Percentiles rank a stretch among this genome's conserved stretches.
These are phyloP conservation scores for Notothenia rossii DNA, from an alignment of 2,113 vertebrate genomes.

Conservation along the genomic window DNA sequence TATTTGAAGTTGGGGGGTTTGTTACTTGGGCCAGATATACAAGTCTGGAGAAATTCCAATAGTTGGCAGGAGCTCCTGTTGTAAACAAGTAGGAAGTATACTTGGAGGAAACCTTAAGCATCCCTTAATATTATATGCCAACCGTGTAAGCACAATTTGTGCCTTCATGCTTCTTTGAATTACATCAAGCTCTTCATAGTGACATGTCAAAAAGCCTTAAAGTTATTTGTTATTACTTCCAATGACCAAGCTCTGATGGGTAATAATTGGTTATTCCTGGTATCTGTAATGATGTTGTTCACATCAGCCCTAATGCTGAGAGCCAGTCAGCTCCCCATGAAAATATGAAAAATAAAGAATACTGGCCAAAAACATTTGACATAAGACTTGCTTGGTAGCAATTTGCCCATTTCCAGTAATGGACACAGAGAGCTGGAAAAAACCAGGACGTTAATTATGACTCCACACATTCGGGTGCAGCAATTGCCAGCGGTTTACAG, in stretches of 20 bases:
- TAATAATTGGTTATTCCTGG: conserved; percentile 33
- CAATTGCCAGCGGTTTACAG: conserved; percentile 31
- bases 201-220: background rate
- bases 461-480: conserved; percentile 26
- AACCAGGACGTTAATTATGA: conserved; percentile 39
- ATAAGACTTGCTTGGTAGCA: conserved; percentile 10
- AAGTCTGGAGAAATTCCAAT: background rate
- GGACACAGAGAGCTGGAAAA: conserved; percentile 19
- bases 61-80: background rate
- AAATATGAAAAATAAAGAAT: conserved; percentile 21
- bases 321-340: background rate
- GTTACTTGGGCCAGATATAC: background rate
- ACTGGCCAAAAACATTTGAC: conserved; percentile 20
- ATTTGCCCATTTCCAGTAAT: conserved; percentile 53
- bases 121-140: background rate
- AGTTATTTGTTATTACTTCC: background rate
- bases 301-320: conserved; percentile 8
- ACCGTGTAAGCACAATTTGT: background rate
- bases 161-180: background rate
- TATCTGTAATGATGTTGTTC: conserved; percentile 21
- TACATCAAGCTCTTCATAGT: background rate
- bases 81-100: background rate
- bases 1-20: background rate
- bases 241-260: background rate
- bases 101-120: background rate